Percentiles rank a stretch among this genome's conserved stretches.
phyloP scores from a whole-genome alignment of 2,113 vertebrate species.

The Coptodon bakossiorum region DNA sequence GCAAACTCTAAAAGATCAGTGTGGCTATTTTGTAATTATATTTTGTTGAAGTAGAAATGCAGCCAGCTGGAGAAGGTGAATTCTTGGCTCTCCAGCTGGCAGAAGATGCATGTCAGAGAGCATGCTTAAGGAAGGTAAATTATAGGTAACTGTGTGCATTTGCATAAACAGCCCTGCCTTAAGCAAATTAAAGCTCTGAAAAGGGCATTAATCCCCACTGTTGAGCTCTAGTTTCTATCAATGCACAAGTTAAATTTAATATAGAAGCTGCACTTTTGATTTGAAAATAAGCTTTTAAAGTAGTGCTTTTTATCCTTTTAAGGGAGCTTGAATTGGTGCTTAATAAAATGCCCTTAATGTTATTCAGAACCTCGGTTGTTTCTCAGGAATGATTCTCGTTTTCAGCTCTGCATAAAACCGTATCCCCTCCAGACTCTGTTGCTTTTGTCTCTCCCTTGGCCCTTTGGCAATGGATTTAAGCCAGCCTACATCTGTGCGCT shows the following conservation, averaged over 20 bases:
- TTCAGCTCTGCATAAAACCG: slow-evolving; percentile 28
- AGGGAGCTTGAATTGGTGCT: neutral
- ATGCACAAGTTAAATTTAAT: neutral
- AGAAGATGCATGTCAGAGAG: neutral
- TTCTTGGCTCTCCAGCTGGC: neutral
- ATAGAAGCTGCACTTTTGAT: neutral
- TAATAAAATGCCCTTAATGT: slow-evolving; percentile 10
- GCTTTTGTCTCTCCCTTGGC: slow-evolving; percentile 44
- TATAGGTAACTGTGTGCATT: neutral
- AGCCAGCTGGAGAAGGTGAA: neutral
- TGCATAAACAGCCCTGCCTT: neutral
- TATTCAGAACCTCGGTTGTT: slow-evolving; percentile 47
- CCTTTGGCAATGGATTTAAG: slow-evolving; percentile 54
- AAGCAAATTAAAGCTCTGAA: neutral
- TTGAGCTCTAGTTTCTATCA: neutral
- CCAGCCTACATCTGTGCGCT: slow-evolving; percentile 50
- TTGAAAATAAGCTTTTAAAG: neutral
- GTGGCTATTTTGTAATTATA: neutral
- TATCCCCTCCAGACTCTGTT: slow-evolving; percentile 30
- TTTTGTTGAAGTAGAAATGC: neutral
- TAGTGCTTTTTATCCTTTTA: neutral
- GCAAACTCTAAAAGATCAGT: neutral
- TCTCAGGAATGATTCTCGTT: slow-evolving; percentile 23
- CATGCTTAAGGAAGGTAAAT: neutral
- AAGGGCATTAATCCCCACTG: neutral